Conservation (phyloP, 2,888 invertebrate species). For the Heliconius cydno region DNA sequence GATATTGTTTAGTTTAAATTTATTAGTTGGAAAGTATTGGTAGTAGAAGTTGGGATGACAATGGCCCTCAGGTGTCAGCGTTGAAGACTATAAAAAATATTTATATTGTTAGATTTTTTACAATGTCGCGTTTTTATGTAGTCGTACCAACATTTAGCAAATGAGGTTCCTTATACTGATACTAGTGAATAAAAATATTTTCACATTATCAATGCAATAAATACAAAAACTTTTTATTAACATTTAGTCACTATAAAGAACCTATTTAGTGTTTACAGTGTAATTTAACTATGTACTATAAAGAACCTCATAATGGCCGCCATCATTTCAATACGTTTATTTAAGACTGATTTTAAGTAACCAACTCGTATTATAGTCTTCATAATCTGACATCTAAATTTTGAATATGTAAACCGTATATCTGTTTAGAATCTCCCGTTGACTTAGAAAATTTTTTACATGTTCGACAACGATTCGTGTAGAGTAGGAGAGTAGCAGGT, state of each 20-base stretch:
- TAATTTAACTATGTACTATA: conserved; percentile 40
- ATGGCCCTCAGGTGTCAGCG: conserved; percentile 52
- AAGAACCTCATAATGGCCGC: conserved; percentile 6
- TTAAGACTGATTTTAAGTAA: conserved; percentile 82
- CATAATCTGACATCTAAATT: conserved; percentile 49
- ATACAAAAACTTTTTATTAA: neutral
- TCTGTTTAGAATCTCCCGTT: conserved; percentile 27
- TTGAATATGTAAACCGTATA: conserved; percentile 32
- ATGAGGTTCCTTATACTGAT: neutral
- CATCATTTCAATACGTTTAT: conserved; percentile 52
- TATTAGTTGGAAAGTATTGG: conserved; percentile 65
- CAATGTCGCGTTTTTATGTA: neutral
- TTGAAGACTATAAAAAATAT: conserved; percentile 26
- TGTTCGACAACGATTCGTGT: conserved; percentile 3
- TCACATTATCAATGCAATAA: neutral
- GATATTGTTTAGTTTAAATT: conserved; percentile 70
- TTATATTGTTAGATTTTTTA: conserved; percentile 14
- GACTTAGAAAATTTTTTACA: conserved; percentile 32
- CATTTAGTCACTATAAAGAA: neutral
- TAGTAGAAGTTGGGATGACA: conserved; percentile 53
- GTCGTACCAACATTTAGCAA: neutral
- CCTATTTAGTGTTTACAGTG: neutral
- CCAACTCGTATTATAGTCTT: conserved; percentile 58
- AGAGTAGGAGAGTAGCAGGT: conserved; percentile 53
- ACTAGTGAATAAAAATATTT: neutral